Conservation (phyloP, 1,140 invertebrate genomes). For the Musca vetustissima region DNA sequence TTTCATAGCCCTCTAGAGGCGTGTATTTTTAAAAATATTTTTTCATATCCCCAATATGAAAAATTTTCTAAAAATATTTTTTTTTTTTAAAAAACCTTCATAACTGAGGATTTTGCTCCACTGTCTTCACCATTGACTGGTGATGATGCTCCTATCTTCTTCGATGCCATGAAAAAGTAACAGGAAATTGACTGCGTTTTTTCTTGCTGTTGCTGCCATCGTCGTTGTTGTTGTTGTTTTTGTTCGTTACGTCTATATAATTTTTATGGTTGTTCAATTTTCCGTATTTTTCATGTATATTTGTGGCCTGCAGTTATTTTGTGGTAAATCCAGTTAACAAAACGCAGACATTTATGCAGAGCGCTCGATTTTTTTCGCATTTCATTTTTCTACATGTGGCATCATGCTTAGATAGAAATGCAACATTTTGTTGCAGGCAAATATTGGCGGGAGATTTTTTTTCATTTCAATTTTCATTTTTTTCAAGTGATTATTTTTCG, state of each 20-base stretch:
- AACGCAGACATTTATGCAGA: conserved; percentile 12
- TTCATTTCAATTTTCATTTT: not conserved
- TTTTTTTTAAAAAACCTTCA: no score
- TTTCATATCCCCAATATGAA: no score
- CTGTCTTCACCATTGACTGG: no score
- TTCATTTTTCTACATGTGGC: not conserved
- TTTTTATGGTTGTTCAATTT: not conserved
- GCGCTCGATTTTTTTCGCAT: not conserved
- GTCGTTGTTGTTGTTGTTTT: no score
- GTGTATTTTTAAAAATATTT: no score
- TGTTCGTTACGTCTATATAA: not conserved
- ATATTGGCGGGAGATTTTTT: not conserved
- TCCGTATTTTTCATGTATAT: not conserved
- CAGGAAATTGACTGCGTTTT: conserved; percentile 11
- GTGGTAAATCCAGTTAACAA: conserved; percentile 22
- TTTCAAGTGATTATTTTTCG: not conserved
- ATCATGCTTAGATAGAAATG: not conserved
- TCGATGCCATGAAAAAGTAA: not conserved
- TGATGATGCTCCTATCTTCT: no score
- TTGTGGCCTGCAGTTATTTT: conserved; percentile 14
- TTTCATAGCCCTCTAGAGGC: no score
- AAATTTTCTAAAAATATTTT: no score
- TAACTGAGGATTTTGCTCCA: no score
- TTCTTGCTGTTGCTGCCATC: not conserved
- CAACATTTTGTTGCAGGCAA: not conserved